Conservation (phyloP, 2,113 vertebrate species). For the Callionymus lyra region DNA sequence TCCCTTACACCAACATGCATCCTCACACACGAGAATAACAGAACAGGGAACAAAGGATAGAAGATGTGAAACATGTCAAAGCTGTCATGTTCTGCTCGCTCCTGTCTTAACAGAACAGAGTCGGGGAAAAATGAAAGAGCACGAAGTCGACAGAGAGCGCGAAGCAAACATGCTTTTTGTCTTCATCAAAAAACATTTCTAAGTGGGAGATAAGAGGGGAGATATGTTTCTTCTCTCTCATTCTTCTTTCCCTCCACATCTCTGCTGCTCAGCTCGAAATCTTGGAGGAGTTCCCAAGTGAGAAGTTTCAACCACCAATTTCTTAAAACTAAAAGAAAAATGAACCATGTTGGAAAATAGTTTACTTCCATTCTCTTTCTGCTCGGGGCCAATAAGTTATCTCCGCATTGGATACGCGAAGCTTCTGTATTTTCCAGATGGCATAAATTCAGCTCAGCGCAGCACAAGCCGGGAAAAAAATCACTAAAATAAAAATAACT, state of each 20-base stretch:
- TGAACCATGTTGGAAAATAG: no score
- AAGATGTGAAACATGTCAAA: constrained; percentile 43
- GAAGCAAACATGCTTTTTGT: constrained; percentile 43
- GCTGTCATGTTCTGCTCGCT: constrained; percentile 56
- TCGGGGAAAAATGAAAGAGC: constrained; percentile 36
- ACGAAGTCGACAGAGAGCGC: constrained; percentile 11
- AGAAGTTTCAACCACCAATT: no score
- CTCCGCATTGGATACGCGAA: no score
- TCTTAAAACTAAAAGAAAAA: constrained; percentile 28
- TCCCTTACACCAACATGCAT: constrained; percentile 9
- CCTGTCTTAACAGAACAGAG: constrained; percentile 44
- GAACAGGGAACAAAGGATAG: constrained; percentile 27
- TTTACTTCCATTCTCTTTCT: no score
- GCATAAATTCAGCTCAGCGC: no score
- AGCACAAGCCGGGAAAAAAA: no score
- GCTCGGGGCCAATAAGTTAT: no score
- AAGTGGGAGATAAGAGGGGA: constrained; percentile 56
- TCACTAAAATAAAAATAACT: no score
- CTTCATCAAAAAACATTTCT: constrained; percentile 61
- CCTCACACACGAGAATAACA: constrained; percentile 10
- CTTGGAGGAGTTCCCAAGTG: constrained; percentile 2
- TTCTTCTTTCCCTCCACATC: constrained; percentile 11
- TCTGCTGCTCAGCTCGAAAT: constrained; percentile 43
- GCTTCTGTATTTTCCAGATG: no score
- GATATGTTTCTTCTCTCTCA: constrained; percentile 16